phyloP scores from a whole-genome alignment of 2,113 vertebrate species.

The Aleadryas rufinucha region DNA sequence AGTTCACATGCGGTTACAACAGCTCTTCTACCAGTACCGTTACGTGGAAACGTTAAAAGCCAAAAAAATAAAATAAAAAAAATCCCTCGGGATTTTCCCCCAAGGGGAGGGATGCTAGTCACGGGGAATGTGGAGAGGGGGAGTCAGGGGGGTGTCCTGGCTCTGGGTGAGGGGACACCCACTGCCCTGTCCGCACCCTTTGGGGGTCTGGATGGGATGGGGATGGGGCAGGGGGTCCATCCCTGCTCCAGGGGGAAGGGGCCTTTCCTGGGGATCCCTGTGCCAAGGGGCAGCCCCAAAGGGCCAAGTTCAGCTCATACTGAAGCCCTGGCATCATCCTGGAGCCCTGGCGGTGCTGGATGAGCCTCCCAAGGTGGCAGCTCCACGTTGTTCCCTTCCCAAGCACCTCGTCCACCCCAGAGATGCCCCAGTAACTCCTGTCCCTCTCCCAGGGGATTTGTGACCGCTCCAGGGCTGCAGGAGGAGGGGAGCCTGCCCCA shows the following conservation, averaged over 20 bases:
- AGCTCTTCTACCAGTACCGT: conserved; percentile 15
- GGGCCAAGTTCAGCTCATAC: rapidly evolving
- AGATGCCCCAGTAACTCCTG: background rate
- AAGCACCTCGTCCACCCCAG: background rate
- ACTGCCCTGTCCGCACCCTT: rapidly evolving
- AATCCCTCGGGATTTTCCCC: background rate
- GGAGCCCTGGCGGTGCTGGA: background rate
- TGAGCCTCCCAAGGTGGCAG: background rate
- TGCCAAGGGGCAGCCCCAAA: background rate
- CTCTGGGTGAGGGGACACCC: background rate
- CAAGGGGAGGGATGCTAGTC: background rate
- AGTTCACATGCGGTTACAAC: conserved; percentile 63
- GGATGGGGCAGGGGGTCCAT: background rate
- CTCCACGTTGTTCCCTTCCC: background rate
- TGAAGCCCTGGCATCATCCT: background rate
- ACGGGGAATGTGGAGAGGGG: background rate
- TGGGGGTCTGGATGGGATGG: background rate
- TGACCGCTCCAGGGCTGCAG: background rate
- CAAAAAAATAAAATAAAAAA: background rate
- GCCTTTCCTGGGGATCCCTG: background rate
- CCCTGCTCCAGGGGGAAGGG: background rate
- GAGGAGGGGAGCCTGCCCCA: background rate
- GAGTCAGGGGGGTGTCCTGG: background rate
- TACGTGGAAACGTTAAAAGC: conserved; percentile 29
- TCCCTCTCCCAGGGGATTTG: background rate